Conservation (phyloP, 2,797 vertebrate species). For the Epinephelus malabaricus region DNA sequence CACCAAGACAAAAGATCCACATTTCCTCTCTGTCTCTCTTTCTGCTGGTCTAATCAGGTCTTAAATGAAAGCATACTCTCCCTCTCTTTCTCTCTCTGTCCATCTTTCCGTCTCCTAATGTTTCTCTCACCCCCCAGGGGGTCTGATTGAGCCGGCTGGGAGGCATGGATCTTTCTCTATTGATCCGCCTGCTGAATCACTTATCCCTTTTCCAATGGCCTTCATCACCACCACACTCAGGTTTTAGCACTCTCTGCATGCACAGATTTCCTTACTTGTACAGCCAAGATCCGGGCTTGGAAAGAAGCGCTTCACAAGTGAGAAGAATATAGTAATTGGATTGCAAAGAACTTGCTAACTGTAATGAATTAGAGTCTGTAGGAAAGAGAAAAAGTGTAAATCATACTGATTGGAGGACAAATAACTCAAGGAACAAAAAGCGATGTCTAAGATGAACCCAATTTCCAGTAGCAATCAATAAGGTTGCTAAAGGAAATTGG, state of each 20-base stretch:
- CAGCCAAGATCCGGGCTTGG: slow-evolving; percentile 55
- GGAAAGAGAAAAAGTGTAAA: slow-evolving; percentile 39
- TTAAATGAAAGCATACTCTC: slow-evolving; percentile 60
- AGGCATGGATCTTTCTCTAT: slow-evolving; percentile 84
- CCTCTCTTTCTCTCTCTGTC: slow-evolving; percentile 50
- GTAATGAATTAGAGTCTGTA: slow-evolving; percentile 33
- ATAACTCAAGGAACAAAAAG: slow-evolving; percentile 44
- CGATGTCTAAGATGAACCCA: slow-evolving; percentile 51
- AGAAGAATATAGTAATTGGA: slow-evolving; percentile 40
- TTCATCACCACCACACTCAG: slow-evolving; percentile 79
- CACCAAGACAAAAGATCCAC: slow-evolving; percentile 75
- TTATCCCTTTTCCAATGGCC: slow-evolving; percentile 86
- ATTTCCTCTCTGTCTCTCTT: slow-evolving; percentile 55
- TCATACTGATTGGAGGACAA: slow-evolving; percentile 45
- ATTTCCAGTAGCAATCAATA: slow-evolving; percentile 66
- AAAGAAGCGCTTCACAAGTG: slow-evolving; percentile 47
- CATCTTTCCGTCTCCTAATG: slow-evolving; percentile 79
- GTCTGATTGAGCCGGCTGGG: slow-evolving; percentile 81
- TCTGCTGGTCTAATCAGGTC: slow-evolving; percentile 71
- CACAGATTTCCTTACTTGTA: slow-evolving; percentile 62
- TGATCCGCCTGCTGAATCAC: slow-evolving; percentile 85
- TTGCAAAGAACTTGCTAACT: slow-evolving; percentile 24
- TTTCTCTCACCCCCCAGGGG: slow-evolving; percentile 76
- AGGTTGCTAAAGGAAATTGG: slow-evolving; percentile 55
- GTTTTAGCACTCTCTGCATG: slow-evolving; percentile 77